Conservation (phyloP, 2,797 vertebrate species). For the Diplodus puntazzo region DNA sequence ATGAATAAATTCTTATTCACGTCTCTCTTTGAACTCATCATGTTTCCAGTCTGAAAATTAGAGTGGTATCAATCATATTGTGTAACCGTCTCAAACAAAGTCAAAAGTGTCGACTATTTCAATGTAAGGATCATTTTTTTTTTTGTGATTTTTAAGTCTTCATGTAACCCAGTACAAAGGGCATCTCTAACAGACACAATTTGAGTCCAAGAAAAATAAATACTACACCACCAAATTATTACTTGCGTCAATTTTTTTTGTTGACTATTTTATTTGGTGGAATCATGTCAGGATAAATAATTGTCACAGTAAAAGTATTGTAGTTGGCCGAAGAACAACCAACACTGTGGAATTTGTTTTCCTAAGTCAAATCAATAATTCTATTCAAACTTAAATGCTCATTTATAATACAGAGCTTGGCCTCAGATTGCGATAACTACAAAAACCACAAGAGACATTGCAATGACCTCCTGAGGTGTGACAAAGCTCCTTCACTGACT, state of each 20-base stretch:
- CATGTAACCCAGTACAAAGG: no score
- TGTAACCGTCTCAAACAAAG: neutral
- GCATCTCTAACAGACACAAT: no score
- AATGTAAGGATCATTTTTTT: no score
- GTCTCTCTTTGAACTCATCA: no score
- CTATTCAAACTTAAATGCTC: neutral
- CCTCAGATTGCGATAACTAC: neutral
- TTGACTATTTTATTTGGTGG: neutral
- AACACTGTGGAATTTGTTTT: neutral
- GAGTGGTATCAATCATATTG: neutral
- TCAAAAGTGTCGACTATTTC: no score
- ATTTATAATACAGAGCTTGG: neutral
- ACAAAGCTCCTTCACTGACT: constrained; percentile 5
- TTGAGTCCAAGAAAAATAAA: no score
- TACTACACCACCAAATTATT: neutral
- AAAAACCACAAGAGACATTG: neutral
- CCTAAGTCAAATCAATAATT: neutral
- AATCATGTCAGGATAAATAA: neutral
- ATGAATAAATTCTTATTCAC: no score
- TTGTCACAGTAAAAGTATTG: neutral
- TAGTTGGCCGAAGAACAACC: neutral
- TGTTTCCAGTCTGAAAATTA: no score
- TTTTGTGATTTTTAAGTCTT: no score
- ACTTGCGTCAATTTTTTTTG: neutral
- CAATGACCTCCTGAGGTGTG: neutral